Percentiles rank a stretch among this genome's conserved stretches.
Evolutionary conservation across 2,888 invertebrate species (phyloP).

Genomic region (Camponotus fellah): DNA sequence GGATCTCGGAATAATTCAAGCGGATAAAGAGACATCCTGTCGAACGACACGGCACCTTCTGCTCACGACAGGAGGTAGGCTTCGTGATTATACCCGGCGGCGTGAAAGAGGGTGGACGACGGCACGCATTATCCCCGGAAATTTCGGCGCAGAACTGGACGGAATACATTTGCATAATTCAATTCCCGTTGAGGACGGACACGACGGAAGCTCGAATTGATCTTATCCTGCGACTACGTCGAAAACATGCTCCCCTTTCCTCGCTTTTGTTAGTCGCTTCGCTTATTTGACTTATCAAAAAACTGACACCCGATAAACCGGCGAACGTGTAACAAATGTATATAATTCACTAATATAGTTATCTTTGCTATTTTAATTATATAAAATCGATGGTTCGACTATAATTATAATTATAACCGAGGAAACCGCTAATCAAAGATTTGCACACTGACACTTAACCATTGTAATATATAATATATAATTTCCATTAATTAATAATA

Average conservation of each 20-base stretch:
- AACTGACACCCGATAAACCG: slow-evolving; percentile 6
- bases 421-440: neutral
- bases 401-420: neutral
- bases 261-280: slow-evolving; percentile 12
- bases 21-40: slow-evolving; percentile 53
- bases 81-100: slow-evolving; percentile 59
- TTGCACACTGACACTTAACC: neutral
- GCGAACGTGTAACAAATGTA: neutral
- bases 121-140: slow-evolving; percentile 58
- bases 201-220: slow-evolving; percentile 70
- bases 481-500: neutral
- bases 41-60: slow-evolving; percentile 55
- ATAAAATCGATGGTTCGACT: neutral
- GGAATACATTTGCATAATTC: slow-evolving; percentile 73
- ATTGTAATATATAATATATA: neutral
- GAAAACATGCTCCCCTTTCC: slow-evolving; percentile 14
- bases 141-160: slow-evolving; percentile 67
- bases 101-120: slow-evolving; percentile 37
- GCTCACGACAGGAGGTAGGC: slow-evolving; percentile 44
- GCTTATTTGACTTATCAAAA: neutral
- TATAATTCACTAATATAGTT: neutral
- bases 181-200: slow-evolving; percentile 61
- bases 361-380: neutral
- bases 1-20: slow-evolving; percentile 63
- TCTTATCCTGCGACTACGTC: slow-evolving; percentile 63